Percentiles rank a stretch among this genome's conserved stretches.
Conservation (phyloP, 2,797 vertebrate species). For the Adelosebastes latens region DNA sequence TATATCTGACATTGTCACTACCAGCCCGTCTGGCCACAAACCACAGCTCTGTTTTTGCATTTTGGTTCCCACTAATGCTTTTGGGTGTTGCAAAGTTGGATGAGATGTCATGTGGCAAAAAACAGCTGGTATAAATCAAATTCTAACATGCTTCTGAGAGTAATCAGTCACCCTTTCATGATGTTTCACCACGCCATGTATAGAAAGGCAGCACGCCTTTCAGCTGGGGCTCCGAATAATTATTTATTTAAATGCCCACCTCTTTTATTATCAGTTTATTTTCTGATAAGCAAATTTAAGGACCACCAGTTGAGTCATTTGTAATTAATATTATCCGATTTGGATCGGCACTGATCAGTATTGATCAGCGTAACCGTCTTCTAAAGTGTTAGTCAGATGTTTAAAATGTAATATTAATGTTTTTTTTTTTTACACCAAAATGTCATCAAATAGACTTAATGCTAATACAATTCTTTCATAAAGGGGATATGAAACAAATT, state of each 20-base stretch:
- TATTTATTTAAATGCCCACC: not conserved
- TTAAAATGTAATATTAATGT: too few species aligned
- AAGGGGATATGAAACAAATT: not conserved
- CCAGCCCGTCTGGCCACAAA: not conserved
- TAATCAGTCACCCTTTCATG: too few species aligned
- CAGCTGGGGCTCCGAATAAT: not conserved
- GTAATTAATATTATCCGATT: not conserved
- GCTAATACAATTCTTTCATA: not conserved
- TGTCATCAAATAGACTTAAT: not conserved
- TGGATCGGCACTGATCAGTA: not conserved
- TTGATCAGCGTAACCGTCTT: not conserved
- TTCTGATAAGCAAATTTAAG: not conserved
- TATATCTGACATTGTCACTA: not conserved
- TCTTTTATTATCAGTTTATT: not conserved
- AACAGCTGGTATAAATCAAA: not conserved
- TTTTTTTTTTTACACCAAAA: not conserved
- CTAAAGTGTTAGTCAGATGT: not conserved
- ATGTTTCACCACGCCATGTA: too few species aligned
- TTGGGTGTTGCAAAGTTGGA: not conserved
- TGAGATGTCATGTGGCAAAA: not conserved
- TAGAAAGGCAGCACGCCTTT: not conserved
- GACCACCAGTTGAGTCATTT: not conserved
- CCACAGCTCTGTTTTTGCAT: not conserved
- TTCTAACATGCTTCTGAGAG: not conserved
- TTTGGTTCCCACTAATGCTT: not conserved